Conservation (phyloP, 64 coral and sea anemone genomes). For the Trachythela sp. region DNA sequence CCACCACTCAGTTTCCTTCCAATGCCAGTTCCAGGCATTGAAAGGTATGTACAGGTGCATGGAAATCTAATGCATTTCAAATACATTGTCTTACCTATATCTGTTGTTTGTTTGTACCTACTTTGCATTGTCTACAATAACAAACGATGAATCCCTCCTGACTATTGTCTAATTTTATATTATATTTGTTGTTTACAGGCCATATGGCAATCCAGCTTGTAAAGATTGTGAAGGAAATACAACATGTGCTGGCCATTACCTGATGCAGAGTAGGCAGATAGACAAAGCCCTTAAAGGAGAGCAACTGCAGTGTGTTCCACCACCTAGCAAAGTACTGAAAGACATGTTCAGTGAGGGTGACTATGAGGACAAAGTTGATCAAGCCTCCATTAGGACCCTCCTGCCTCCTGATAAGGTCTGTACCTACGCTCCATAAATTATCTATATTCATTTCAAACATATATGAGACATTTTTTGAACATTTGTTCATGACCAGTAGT, state of each 20-base stretch:
- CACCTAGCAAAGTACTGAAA: conserved; percentile 32
- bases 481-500: background rate
- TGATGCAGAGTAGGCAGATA: conserved; percentile 32
- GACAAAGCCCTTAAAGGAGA: conserved; percentile 38
- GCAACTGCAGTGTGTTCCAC: conserved; percentile 21
- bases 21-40: background rate
- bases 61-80: background rate
- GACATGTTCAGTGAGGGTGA: conserved; percentile 25
- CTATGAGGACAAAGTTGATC: conserved; percentile 40
- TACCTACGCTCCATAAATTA: conserved; percentile 15
- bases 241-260: conserved; percentile 42
- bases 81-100: background rate
- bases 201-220: conserved; percentile 48
- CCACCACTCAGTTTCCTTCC: background rate
- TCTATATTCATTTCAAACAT: background rate
- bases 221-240: conserved; percentile 28
- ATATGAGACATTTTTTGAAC: background rate
- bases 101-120: background rate
- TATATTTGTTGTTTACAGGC: background rate
- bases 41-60: conserved; percentile 7
- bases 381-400: conserved; percentile 44
- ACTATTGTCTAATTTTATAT: background rate
- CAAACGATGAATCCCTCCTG: background rate
- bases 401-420: conserved; percentile 44
- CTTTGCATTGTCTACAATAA: background rate